A percentile compares a stretch with the other conserved stretches of the same genome.
Evolutionary conservation across 2,888 invertebrate species (phyloP).

Genomic region (Polyommatus icarus): DNA sequence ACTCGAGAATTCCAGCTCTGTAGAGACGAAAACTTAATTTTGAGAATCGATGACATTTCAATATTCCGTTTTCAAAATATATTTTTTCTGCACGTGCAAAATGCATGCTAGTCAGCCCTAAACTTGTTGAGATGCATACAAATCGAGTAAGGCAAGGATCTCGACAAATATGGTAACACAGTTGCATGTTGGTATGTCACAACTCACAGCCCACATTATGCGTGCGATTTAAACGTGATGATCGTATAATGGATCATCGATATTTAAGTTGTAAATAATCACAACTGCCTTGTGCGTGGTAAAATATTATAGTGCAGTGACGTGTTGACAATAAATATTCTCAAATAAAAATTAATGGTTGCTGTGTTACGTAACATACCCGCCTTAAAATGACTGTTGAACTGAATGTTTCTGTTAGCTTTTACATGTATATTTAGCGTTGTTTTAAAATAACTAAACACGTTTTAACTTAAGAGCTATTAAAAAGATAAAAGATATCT

Average conservation of each 20-base stretch:
- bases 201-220: constrained; percentile 17
- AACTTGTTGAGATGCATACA: constrained; percentile 45
- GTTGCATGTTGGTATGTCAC: constrained; percentile 39
- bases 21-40: neutral
- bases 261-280: neutral
- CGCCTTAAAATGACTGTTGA: neutral
- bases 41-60: neutral
- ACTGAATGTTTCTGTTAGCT: neutral
- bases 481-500: neutral
- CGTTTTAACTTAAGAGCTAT: neutral
- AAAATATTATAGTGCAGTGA: neutral
- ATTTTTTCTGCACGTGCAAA: neutral
- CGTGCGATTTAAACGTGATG: constrained; percentile 28
- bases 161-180: constrained; percentile 42
- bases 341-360: neutral
- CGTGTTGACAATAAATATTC: neutral
- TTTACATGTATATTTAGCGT: neutral
- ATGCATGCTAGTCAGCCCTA: constrained; percentile 46
- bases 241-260: neutral
- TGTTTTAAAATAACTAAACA: neutral
- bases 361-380: neutral
- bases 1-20: neutral
- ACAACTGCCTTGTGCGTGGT: neutral
- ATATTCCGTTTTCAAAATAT: neutral
- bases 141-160: constrained; percentile 58